Evolutionary conservation across 2,113 vertebrate species (phyloP).

Genomic region (Chamaetylas fuelleborni): DNA sequence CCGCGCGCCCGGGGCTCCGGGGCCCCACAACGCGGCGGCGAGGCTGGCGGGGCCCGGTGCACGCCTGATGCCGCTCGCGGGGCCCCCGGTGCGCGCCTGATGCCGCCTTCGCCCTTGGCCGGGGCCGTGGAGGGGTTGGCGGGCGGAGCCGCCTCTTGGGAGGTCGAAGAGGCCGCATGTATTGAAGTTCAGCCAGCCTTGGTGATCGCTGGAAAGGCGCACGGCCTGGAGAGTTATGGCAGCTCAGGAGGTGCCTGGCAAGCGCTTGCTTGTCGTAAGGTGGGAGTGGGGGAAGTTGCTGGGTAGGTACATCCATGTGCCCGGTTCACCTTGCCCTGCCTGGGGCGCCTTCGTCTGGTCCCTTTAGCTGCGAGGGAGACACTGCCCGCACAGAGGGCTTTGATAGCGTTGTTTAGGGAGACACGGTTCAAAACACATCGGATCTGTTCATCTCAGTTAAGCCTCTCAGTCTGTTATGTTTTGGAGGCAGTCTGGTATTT

Average conservation of each 20-base stretch:
- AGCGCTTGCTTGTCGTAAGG: too few species aligned
- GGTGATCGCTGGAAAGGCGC: neutral
- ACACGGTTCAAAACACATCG: neutral
- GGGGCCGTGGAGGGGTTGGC: neutral
- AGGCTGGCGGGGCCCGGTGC: neutral
- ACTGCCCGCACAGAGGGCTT: accelerated
- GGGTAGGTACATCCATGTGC: accelerated
- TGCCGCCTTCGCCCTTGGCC: neutral
- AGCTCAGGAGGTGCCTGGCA: neutral
- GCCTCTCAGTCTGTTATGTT: neutral
- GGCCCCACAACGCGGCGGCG: neutral
- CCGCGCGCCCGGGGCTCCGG: neutral
- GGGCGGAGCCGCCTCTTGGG: neutral
- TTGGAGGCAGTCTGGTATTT: neutral
- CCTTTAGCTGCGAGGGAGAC: accelerated
- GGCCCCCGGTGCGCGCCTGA: too few species aligned
- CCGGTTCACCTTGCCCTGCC: accelerated
- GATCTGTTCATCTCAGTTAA: neutral
- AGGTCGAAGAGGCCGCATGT: neutral
- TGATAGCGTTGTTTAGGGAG: neutral
- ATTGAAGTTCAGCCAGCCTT: neutral
- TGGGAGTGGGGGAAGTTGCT: neutral
- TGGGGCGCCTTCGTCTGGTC: too few species aligned
- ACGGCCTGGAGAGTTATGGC: neutral
- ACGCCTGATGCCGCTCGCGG: too few species aligned